Conservation (phyloP, 1,140 invertebrate genomes). For the Anoplophora glabripennis region DNA sequence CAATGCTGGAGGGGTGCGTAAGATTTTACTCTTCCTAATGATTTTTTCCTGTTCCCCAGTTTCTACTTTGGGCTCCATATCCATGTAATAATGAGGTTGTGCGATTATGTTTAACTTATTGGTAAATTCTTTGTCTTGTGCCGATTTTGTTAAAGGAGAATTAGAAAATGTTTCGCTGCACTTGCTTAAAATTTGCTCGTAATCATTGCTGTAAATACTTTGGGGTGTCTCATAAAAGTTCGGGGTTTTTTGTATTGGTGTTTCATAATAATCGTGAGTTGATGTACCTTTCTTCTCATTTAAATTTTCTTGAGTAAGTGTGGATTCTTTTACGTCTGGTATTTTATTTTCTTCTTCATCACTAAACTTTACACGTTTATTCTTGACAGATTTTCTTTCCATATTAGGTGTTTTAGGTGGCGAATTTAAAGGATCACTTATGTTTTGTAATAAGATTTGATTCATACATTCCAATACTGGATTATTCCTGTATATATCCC, state of each 20-base stretch:
- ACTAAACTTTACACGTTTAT: slow-evolving; percentile 46
- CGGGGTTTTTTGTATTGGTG: slow-evolving; percentile 45
- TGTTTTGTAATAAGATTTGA: slow-evolving; percentile 67
- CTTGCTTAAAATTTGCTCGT: slow-evolving; percentile 60
- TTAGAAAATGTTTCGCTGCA: slow-evolving; percentile 43
- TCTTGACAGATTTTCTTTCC: slow-evolving; percentile 40
- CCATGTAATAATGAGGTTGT: slow-evolving; percentile 48
- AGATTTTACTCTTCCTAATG: slow-evolving; percentile 56
- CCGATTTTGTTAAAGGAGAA: slow-evolving; percentile 34
- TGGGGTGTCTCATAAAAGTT: slow-evolving; percentile 57
- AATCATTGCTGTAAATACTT: slow-evolving; percentile 63
- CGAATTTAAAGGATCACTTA: slow-evolving; percentile 43
- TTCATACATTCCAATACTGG: slow-evolving; percentile 75
- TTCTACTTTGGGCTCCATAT: slow-evolving; percentile 47
- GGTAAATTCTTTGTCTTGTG: background rate
- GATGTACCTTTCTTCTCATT: slow-evolving; percentile 22
- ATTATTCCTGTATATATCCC: slow-evolving; percentile 67
- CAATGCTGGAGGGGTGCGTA: slow-evolving; percentile 63
- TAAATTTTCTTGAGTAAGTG: slow-evolving; percentile 29
- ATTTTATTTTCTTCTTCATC: slow-evolving; percentile 40
- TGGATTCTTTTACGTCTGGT: slow-evolving; percentile 13
- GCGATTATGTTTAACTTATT: background rate
- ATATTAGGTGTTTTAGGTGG: slow-evolving; percentile 47
- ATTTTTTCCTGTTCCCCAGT: slow-evolving; percentile 39
- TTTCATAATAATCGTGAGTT: slow-evolving; percentile 46